Percentiles rank a stretch among this genome's conserved stretches.
phyloP scores from a whole-genome alignment of 53 echinoderm and acorn worm species.

The Henricia sp. region DNA sequence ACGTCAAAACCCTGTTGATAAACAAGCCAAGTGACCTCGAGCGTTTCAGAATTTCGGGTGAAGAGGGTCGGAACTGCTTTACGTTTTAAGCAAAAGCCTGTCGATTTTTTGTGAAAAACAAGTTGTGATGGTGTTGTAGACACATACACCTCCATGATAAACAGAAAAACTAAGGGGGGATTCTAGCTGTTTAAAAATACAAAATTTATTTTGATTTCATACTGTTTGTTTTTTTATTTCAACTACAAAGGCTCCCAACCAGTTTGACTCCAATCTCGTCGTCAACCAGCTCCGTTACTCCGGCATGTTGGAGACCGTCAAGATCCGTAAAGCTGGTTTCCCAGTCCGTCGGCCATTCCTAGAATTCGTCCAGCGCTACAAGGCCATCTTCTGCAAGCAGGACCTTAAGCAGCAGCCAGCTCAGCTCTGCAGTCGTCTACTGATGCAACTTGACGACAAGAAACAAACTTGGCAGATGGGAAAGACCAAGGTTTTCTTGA shows the following conservation, averaged over 20 bases:
- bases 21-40: too few species aligned
- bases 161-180: too few species aligned
- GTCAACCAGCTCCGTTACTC: conserved; percentile 97
- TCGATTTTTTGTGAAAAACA: too few species aligned
- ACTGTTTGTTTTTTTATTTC: too few species aligned
- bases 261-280: conserved; percentile 77
- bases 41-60: too few species aligned
- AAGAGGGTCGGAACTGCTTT: too few species aligned
- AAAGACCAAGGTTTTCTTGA: conserved; percentile 92
- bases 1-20: too few species aligned
- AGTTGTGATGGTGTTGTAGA: too few species aligned
- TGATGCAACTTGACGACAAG: conserved; percentile 65
- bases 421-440: conserved; percentile 70
- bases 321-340: conserved; percentile 96
- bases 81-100: too few species aligned
- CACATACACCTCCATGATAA: too few species aligned
- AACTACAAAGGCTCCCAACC: conserved; percentile 59
- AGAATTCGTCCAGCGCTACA: conserved; percentile 89
- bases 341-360: conserved; percentile 87
- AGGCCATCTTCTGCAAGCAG: conserved; percentile 70
- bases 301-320: conserved; percentile 98
- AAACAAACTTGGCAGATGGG: conserved; percentile 93
- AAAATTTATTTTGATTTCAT: too few species aligned
- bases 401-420: conserved; percentile 14
- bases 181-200: too few species aligned